Percentiles rank a stretch among this genome's conserved stretches.
Evolutionary conservation across 2,113 vertebrate species (phyloP).

Genomic region (Passer domesticus): DNA sequence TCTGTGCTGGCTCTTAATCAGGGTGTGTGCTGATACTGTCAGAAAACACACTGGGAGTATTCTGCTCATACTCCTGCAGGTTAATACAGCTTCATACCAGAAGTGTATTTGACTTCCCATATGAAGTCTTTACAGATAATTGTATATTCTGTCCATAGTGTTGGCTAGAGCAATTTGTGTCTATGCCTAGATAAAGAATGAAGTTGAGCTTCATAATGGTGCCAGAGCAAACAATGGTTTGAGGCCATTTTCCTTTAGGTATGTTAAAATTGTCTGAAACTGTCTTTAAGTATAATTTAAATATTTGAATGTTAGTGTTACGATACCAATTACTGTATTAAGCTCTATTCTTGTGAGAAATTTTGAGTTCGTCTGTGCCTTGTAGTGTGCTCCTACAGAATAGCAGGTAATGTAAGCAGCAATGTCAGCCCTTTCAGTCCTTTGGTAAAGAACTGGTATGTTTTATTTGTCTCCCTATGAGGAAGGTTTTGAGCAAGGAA

Average conservation of each 20-base stretch:
- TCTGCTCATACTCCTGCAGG: not conserved
- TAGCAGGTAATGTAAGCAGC: not conserved
- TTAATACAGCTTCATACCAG: not conserved
- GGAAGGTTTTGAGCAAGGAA: not conserved
- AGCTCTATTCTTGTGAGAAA: not conserved
- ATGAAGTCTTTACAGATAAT: not conserved
- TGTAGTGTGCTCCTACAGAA: not conserved
- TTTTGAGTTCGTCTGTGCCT: not conserved
- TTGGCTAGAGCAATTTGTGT: not conserved
- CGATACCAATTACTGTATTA: not conserved
- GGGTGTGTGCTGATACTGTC: not conserved
- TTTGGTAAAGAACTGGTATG: not conserved
- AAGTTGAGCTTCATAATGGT: not conserved
- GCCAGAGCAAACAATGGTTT: not conserved
- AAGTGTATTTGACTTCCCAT: not conserved
- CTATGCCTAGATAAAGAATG: not conserved
- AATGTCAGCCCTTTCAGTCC: not conserved
- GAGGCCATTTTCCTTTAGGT: not conserved
- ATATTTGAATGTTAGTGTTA: not conserved
- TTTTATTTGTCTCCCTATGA: not conserved
- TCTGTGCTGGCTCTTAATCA: not conserved
- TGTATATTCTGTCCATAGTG: not conserved
- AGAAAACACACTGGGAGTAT: not conserved
- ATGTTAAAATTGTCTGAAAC: not conserved
- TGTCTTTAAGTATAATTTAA: not conserved